Conservation (phyloP, 2,888 invertebrate species). For the Villa cingulata region DNA sequence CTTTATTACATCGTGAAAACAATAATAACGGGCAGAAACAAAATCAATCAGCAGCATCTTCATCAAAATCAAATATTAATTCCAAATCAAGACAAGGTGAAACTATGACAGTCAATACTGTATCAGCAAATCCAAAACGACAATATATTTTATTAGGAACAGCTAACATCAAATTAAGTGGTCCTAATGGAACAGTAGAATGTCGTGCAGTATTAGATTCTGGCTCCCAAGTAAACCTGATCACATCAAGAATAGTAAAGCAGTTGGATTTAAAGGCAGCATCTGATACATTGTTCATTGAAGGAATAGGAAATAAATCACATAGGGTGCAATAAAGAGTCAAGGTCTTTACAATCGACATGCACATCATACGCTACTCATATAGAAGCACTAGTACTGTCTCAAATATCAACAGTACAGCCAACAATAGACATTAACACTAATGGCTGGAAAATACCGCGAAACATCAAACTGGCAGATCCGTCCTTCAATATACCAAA, state of each 20-base stretch:
- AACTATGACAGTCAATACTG: too few species aligned
- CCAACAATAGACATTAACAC: slow-evolving; percentile 10
- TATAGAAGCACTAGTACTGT: slow-evolving; percentile 12
- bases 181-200: background rate
- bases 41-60: too few species aligned
- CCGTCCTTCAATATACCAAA: slow-evolving; percentile 12
- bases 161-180: too few species aligned
- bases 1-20: too few species aligned
- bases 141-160: too few species aligned
- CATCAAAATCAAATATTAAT: too few species aligned
- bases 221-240: background rate
- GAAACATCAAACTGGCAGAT: slow-evolving; percentile 14
- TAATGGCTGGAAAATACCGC: slow-evolving; percentile 9
- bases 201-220: background rate
- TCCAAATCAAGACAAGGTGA: too few species aligned
- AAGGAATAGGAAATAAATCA: too few species aligned
- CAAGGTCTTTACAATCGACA: slow-evolving; percentile 2
- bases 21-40: too few species aligned
- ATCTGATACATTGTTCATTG: background rate
- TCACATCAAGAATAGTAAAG: background rate
- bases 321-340: background rate
- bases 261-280: background rate
- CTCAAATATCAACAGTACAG: slow-evolving; percentile 14
- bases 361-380: background rate
- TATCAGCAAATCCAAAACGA: background rate